Conservation (phyloP, 2,113 vertebrate genomes). For the Epinephelus moara region DNA sequence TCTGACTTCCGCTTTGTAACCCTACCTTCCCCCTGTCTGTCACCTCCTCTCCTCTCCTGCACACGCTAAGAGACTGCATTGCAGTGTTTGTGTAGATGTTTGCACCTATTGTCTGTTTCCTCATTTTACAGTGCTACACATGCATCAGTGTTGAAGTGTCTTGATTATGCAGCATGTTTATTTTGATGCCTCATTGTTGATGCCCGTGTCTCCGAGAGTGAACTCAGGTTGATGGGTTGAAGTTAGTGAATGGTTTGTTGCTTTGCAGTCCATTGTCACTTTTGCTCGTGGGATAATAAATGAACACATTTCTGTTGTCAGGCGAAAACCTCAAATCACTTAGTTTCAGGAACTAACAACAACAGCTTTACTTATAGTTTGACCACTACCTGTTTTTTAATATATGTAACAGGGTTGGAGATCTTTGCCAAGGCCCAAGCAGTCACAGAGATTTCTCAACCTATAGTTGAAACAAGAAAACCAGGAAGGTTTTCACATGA, state of each 20-base stretch:
- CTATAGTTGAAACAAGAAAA: background rate
- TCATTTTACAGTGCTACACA: conserved; percentile 35
- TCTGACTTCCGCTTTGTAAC: conserved; percentile 59
- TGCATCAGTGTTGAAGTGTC: conserved; percentile 41
- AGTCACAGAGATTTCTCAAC: background rate
- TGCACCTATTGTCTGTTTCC: conserved; percentile 25
- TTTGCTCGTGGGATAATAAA: background rate
- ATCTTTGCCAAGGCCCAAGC: background rate
- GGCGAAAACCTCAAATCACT: background rate
- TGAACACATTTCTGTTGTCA: background rate
- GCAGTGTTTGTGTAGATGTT: conserved; percentile 59
- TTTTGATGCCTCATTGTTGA: conserved; percentile 29
- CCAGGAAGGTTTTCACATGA: conserved; percentile 23
- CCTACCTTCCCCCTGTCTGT: conserved; percentile 13
- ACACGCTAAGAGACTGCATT: conserved; percentile 52
- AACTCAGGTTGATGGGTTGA: conserved; percentile 36
- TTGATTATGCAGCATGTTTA: conserved; percentile 49
- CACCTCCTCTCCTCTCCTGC: conserved; percentile 24
- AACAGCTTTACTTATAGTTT: background rate
- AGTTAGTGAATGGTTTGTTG: conserved; percentile 3
- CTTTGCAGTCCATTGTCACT: background rate
- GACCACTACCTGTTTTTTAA: conserved; percentile 27
- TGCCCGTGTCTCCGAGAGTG: conserved; percentile 19
- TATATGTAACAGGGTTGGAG: background rate
- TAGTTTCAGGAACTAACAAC: background rate